phyloP scores from a whole-genome alignment of 1,140 invertebrate species.

The Camponotus pennsylvanicus region DNA sequence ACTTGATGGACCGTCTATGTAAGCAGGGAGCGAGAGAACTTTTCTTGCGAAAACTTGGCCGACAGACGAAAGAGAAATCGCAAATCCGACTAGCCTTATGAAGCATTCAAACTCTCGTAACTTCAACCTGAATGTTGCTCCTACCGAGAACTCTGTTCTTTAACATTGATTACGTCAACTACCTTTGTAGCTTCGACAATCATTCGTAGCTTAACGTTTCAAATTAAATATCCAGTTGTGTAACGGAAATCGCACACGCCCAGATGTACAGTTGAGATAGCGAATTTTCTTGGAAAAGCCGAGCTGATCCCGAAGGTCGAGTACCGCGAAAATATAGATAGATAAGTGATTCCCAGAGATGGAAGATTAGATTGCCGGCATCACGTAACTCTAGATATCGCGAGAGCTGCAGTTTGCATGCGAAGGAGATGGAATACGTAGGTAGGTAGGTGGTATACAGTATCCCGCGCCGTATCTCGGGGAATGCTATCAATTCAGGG shows the following conservation, averaged over 20 bases:
- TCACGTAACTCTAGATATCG: conserved; percentile 10
- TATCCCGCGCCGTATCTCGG: conserved; percentile 32
- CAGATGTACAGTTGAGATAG: neutral
- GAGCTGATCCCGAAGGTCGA: neutral
- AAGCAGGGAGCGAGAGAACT: conserved; percentile 30
- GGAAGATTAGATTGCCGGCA: conserved; percentile 6
- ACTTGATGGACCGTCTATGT: conserved; percentile 18
- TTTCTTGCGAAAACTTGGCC: conserved; percentile 40
- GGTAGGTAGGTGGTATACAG: neutral
- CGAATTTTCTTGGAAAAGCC: neutral
- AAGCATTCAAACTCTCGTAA: conserved; percentile 42
- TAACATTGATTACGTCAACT: neutral
- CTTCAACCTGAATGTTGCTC: neutral
- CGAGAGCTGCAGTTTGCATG: neutral
- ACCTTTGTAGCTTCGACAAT: neutral
- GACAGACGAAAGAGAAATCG: conserved; percentile 18
- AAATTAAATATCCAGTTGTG: neutral
- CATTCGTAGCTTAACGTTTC: neutral
- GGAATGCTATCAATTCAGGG: conserved; percentile 72
- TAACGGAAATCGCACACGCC: too few relatives aligned
- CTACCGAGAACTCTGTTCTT: neutral
- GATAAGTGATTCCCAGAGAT: conserved; percentile 10
- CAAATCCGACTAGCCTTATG: conserved; percentile 21
- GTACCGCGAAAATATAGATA: neutral
- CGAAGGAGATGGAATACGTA: conserved; percentile 20